Percentiles rank a stretch among this genome's conserved stretches.
Conservation (phyloP, 2,797 vertebrate species). For the Staurois parvus region DNA sequence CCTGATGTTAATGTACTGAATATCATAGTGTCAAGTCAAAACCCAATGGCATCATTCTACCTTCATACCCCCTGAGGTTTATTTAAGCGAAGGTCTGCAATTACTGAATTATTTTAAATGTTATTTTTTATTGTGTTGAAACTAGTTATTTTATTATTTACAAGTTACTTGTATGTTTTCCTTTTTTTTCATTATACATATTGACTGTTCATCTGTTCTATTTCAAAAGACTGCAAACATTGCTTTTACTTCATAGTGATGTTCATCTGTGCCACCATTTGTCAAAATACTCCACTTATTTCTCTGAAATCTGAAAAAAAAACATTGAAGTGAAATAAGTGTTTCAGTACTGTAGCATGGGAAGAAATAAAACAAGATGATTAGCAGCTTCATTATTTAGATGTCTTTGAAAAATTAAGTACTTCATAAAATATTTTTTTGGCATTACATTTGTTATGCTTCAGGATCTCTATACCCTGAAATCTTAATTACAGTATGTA, state of each 20-base stretch:
- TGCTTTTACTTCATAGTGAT: slow-evolving; percentile 2
- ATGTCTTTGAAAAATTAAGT: slow-evolving; percentile 38
- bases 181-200: not conserved
- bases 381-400: slow-evolving; percentile 23
- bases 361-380: slow-evolving; percentile 26
- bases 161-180: not conserved
- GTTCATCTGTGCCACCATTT: slow-evolving; percentile 31
- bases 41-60: too few species aligned
- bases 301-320: too few species aligned
- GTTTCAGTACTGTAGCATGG: not conserved
- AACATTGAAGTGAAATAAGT: too few species aligned
- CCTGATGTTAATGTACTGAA: too few species aligned
- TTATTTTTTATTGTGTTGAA: not conserved
- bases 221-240: slow-evolving; percentile 31
- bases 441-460: slow-evolving; percentile 46
- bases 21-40: too few species aligned
- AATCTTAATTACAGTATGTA: slow-evolving; percentile 53
- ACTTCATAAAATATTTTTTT: slow-evolving; percentile 28
- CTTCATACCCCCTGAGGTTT: not conserved
- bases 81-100: not conserved
- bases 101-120: not conserved
- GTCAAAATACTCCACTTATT: slow-evolving; percentile 13
- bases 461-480: slow-evolving; percentile 25
- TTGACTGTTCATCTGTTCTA: slow-evolving; percentile 31
- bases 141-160: not conserved